A percentile compares a stretch with the other conserved stretches of the same genome.
Conservation (phyloP, 2,888 invertebrate species). For the Onchidella celtica region DNA sequence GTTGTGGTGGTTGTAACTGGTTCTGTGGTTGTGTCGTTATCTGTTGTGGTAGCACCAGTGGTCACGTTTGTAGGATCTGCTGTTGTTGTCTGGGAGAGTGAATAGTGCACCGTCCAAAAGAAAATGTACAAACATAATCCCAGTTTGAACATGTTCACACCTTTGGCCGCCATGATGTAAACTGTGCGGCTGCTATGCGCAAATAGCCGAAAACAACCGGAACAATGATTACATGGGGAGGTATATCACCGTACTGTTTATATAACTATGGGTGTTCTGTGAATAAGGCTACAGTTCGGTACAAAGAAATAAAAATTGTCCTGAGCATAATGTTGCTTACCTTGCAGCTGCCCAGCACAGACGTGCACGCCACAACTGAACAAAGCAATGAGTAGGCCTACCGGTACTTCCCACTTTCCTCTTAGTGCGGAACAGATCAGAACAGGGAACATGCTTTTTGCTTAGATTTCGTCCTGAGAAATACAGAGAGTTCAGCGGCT, state of each 20-base stretch:
- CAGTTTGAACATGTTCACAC: slow-evolving; percentile 45
- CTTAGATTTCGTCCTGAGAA: background rate
- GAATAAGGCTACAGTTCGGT: no score
- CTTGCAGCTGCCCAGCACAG: no score
- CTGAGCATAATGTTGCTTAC: no score
- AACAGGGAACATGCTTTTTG: background rate
- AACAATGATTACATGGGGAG: no score
- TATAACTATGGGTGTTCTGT: no score
- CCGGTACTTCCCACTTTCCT: background rate
- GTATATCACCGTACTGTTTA: no score
- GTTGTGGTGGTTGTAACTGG: slow-evolving; percentile 33
- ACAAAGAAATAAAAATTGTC: no score
- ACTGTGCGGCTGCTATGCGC: slow-evolving; percentile 50
- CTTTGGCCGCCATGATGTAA: slow-evolving; percentile 55
- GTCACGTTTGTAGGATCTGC: slow-evolving; percentile 16
- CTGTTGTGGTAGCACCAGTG: background rate
- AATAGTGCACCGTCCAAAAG: background rate
- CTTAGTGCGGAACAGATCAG: background rate
- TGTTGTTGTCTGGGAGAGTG: slow-evolving; percentile 8
- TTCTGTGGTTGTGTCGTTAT: slow-evolving; percentile 6
- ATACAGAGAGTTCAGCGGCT: background rate
- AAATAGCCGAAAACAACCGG: slow-evolving; percentile 30
- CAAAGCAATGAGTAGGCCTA: background rate
- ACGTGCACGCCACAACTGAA: no score
- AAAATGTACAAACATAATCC: slow-evolving; percentile 7